Evolutionary conservation across 2,888 invertebrate genomes (phyloP).

Genomic region (Ennomos quercinarius): DNA sequence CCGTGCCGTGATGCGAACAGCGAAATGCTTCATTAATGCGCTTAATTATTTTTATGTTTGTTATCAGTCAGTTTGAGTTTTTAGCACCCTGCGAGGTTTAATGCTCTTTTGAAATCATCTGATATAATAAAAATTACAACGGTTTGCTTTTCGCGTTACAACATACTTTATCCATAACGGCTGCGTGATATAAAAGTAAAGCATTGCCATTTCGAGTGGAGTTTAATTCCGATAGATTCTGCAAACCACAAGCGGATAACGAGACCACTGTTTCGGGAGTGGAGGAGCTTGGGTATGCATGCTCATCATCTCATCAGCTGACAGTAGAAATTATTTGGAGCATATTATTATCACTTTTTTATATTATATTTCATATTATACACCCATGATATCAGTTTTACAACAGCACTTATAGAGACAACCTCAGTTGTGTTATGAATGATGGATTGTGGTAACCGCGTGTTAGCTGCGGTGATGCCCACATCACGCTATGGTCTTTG

Average conservation of each 20-base stretch:
- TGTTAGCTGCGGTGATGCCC: constrained; percentile 8
- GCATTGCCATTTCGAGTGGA: no score
- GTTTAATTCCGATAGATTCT: constrained; percentile 1
- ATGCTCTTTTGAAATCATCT: not conserved
- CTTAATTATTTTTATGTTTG: constrained; percentile 26
- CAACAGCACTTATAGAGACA: constrained; percentile 9
- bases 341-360: no score
- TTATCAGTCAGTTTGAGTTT: constrained; percentile 1
- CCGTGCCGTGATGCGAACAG: constrained; percentile 10
- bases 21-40: constrained; percentile 29
- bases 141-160: constrained; percentile 2
- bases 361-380: no score
- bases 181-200: not conserved
- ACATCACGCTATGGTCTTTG: constrained; percentile 6
- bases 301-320: no score
- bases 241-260: constrained; percentile 11
- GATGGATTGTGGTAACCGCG: constrained; percentile 16
- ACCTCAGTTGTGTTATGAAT: constrained; percentile 5
- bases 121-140: not conserved
- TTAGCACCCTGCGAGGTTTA: no score
- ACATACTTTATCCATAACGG: not conserved
- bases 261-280: constrained; percentile 5
- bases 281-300: no score
- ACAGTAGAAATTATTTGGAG: no score
- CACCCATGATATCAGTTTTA: not conserved